A percentile compares a stretch with the other conserved stretches of the same genome.
Evolutionary conservation across 2,888 invertebrate species (phyloP).

Genomic region (Schizaphis graminum): DNA sequence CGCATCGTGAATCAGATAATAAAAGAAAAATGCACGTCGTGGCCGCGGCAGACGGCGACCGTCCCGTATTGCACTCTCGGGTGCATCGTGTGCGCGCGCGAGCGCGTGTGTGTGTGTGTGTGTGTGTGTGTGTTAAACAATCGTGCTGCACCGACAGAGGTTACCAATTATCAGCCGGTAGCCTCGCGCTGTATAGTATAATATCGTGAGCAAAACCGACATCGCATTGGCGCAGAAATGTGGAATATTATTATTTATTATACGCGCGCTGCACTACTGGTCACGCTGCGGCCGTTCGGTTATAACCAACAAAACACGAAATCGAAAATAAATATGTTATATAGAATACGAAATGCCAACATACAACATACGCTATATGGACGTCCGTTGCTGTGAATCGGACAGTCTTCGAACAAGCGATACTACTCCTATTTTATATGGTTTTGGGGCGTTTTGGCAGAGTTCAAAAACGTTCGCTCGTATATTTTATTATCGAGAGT

Average conservation of each 20-base stretch:
- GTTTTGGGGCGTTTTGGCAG: background rate
- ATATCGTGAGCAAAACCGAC: background rate
- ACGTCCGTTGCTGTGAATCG: background rate
- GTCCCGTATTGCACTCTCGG: constrained; percentile 40
- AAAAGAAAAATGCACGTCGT: constrained; percentile 27
- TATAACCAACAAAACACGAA: background rate
- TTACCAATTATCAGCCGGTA: constrained; percentile 49
- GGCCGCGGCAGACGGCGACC: constrained; percentile 16
- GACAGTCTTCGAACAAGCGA: background rate
- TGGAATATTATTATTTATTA: constrained; percentile 6
- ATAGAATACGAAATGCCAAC: background rate
- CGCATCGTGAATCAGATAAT: constrained; percentile 64
- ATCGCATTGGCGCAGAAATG: background rate
- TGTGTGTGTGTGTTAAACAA: background rate
- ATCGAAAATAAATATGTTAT: background rate
- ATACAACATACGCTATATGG: background rate
- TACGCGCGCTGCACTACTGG: background rate
- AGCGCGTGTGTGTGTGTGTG: background rate
- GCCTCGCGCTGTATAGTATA: background rate
- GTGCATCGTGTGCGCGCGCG: background rate
- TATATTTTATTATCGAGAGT: background rate
- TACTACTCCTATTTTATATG: background rate
- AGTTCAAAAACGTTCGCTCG: background rate
- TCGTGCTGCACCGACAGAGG: constrained; percentile 15
- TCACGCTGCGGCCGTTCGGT: background rate